Evolutionary conservation across 2,113 vertebrate species (phyloP).

Genomic region (Fulica atra): DNA sequence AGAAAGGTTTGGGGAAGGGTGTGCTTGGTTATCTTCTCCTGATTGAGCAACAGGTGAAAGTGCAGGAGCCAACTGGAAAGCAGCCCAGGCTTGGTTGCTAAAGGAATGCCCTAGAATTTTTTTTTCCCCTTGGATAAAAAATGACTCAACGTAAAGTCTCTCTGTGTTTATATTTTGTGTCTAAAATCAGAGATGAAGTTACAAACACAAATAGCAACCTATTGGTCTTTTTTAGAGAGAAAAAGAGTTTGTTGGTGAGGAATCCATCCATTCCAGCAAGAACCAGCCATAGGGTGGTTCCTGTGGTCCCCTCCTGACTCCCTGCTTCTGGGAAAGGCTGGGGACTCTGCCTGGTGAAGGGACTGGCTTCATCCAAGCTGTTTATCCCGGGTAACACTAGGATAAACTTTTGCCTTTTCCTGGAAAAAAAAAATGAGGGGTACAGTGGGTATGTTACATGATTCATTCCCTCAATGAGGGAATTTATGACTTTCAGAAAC

Average conservation of each 20-base stretch:
- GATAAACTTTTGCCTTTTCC: background rate
- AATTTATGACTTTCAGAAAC: background rate
- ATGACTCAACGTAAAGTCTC: background rate
- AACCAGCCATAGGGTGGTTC: background rate
- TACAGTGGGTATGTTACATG: fast-evolving
- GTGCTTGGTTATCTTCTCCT: background rate
- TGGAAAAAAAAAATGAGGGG: background rate
- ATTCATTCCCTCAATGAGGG: background rate
- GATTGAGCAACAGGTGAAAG: background rate
- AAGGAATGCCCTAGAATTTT: background rate
- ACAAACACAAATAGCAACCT: background rate
- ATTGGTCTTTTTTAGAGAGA: background rate
- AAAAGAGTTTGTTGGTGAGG: background rate
- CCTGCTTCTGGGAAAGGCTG: fast-evolving
- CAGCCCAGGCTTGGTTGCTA: background rate
- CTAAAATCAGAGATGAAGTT: background rate
- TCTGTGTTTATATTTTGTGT: background rate
- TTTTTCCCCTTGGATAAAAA: background rate
- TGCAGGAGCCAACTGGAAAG: background rate
- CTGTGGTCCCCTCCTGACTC: background rate
- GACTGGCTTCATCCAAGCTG: background rate
- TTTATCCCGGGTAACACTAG: background rate
- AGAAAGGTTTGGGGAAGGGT: background rate
- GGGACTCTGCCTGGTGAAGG: background rate
- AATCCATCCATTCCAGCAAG: fast-evolving